Evolutionary conservation across 2,888 invertebrate genomes (phyloP).

Genomic region (Heliconius hortense): DNA sequence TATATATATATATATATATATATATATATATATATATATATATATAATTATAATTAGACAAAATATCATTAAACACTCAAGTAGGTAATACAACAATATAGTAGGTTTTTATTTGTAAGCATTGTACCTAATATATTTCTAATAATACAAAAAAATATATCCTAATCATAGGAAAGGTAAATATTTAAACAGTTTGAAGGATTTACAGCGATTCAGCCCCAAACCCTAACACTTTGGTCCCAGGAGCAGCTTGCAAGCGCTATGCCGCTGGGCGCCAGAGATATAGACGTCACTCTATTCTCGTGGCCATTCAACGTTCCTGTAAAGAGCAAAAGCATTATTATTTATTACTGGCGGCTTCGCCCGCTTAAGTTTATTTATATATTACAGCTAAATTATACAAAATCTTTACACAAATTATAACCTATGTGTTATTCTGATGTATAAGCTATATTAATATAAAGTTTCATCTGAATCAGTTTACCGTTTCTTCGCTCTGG

Average conservation of each 20-base stretch:
- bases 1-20: too few relatives aligned
- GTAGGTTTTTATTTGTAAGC: background rate
- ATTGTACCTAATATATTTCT: background rate
- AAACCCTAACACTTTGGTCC: slow-evolving; percentile 93
- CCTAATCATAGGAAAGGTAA: background rate
- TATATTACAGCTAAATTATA: too few relatives aligned
- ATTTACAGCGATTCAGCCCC: slow-evolving; percentile 83
- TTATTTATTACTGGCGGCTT: background rate
- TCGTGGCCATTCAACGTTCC: slow-evolving; percentile 91
- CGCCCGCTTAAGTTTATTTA: too few relatives aligned
- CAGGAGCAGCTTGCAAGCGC: slow-evolving; percentile 95
- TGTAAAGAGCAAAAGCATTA: slow-evolving; percentile 56
- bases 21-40: too few relatives aligned
- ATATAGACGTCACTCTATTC: slow-evolving; percentile 93
- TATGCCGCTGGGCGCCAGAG: slow-evolving; percentile 91
- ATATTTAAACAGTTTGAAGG: background rate
- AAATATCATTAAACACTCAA: too few relatives aligned
- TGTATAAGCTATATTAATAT: too few relatives aligned
- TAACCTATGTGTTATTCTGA: too few relatives aligned
- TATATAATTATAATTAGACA: too few relatives aligned
- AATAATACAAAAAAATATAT: slow-evolving; percentile 2
- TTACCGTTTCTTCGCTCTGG: too few relatives aligned
- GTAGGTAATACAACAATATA: background rate
- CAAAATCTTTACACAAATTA: too few relatives aligned
- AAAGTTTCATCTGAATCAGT: too few relatives aligned